phyloP scores from a whole-genome alignment of 2,797 vertebrate species.

The Gambusia yucatana region DNA sequence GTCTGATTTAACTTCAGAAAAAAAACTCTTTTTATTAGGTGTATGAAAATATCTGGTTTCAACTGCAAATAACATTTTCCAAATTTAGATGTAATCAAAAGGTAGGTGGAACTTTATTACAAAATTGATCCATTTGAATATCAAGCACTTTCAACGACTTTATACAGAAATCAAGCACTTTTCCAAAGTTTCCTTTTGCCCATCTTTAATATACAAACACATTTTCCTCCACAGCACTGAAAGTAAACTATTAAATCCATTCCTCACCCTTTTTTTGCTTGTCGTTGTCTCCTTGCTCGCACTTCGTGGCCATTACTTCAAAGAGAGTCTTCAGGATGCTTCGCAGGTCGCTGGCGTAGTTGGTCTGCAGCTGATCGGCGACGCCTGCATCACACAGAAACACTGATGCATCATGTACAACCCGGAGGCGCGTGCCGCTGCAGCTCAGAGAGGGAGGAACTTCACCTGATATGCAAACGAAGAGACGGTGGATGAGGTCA shows the following conservation, averaged over 20 bases:
- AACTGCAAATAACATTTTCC: no score
- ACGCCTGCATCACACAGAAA: slow-evolving; percentile 83
- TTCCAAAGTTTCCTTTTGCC: background rate
- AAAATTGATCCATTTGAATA: no score
- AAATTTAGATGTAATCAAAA: no score
- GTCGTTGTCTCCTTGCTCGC: slow-evolving; percentile 87
- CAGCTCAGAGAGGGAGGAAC: background rate
- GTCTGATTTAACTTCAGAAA: no score
- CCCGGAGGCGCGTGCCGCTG: background rate
- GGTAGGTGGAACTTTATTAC: no score
- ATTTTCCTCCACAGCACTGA: background rate
- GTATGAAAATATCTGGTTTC: no score
- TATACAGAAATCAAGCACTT: no score
- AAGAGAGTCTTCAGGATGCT: slow-evolving; percentile 97
- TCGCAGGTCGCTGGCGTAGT: slow-evolving; percentile 96
- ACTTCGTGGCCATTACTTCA: slow-evolving; percentile 98
- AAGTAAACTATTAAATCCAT: background rate
- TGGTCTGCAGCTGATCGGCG: slow-evolving; percentile 97
- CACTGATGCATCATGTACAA: slow-evolving; percentile 2
- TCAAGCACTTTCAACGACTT: no score
- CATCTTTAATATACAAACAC: background rate
- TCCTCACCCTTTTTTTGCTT: slow-evolving; percentile 89
- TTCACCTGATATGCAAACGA: slow-evolving; percentile 98
- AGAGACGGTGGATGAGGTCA: slow-evolving; percentile 96
- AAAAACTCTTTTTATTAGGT: no score